Evolutionary conservation across 2,113 vertebrate genomes (phyloP), one percentile per base, ranked within the genome.

Genomic region (Anolis carolinensis): DNA sequence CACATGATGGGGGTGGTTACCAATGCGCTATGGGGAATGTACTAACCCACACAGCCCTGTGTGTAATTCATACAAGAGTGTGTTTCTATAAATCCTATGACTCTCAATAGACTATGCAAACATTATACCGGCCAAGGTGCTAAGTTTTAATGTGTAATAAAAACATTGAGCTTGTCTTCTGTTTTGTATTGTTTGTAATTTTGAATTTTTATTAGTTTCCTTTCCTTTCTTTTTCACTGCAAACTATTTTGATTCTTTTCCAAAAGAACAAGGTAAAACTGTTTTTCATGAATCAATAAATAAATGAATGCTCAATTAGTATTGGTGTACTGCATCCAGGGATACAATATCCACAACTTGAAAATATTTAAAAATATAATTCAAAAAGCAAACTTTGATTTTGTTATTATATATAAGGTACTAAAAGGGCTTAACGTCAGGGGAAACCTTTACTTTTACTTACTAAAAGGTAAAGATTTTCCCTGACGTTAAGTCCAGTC

Each of bases 121-220:
- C 68, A 73, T 59, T 68, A 73, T 32, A 73, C 34, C 27, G 36
- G 32, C 71, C 68, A 59, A 11, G 27, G 1, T 73, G 25, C 10
- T 36, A 34, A 36, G 25, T 83, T 71, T 83, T 73, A 59, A 52
- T 23, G 18, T 68, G 55, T 32, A 30, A 16, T 82, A 71, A 50
- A 52, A 70, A 50, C 55, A 82, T 83, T 83, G 70, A 83, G 74
- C 48, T 78, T 52, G 68, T 82, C 50, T 59, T n/a, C 20, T 18
- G n/a, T 77, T 78, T 72, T 82, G 50, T 34, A 20, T 71, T 80
- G 32, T 39, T 23, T 39, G 7, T 80, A 80, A 44, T 65, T 36
- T 25, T 82, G 21, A 14, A 67, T 50, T 44, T 67, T 70, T 55
- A 34, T 79, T 59, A 62, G 21, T 8, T 14, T 9, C 55, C 23